Percentiles rank a stretch among this genome's conserved stretches.
These are phyloP conservation scores for Phaonia tiefii DNA, from an alignment of 2,888 invertebrate species.

Conservation along the genomic window DNA sequence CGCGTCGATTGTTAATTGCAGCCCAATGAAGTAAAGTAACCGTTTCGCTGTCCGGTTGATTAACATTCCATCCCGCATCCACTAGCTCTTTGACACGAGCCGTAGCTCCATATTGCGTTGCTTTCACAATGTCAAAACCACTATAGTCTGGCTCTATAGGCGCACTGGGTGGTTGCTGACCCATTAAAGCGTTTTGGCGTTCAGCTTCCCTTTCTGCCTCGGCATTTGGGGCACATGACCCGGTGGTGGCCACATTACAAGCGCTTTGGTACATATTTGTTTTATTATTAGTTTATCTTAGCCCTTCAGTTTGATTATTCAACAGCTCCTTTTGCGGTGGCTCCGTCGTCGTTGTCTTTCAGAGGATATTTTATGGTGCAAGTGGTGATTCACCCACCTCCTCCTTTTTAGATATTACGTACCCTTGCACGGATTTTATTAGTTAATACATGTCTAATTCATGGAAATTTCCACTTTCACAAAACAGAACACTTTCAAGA, in stretches of 20 bases:
- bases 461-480: not conserved
- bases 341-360: constrained; percentile 20
- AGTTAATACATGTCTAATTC: constrained; percentile 56
- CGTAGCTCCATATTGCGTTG: constrained; percentile 97
- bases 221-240: constrained; percentile 83
- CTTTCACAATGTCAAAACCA: constrained; percentile 95
- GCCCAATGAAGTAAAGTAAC: constrained; percentile 99
- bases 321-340: constrained; percentile 23
- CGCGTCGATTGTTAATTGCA: constrained; percentile 97
- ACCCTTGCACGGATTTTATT: constrained; percentile 44
- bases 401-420: constrained; percentile 55
- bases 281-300: not conserved
- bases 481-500: constrained; percentile 12
- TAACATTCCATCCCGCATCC: constrained; percentile 96
- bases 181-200: constrained; percentile 82
- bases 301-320: constrained; percentile 42
- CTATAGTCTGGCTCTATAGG: constrained; percentile 88
- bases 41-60: constrained; percentile 95
- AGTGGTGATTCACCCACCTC: constrained; percentile 62
- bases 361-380: constrained; percentile 56
- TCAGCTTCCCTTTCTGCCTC: constrained; percentile 83
- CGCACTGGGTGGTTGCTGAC: constrained; percentile 84
- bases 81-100: constrained; percentile 91
- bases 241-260: constrained; percentile 86
- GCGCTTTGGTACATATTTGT: constrained; percentile 86